phyloP scores from a whole-genome alignment of 2,113 vertebrate species.

The Eulemur macaco region DNA sequence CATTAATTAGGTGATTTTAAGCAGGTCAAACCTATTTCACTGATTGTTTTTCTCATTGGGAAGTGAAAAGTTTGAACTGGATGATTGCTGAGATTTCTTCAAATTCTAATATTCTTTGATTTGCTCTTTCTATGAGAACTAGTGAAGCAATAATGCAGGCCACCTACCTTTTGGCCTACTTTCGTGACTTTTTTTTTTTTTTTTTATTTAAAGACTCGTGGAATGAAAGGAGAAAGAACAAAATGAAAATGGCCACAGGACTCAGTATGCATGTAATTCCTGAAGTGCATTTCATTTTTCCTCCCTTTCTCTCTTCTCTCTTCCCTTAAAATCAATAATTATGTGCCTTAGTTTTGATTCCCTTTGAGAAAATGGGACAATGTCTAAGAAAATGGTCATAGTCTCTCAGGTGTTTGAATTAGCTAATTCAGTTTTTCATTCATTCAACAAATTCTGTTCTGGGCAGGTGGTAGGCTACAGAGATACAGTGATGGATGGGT shows the following conservation, averaged over 20 bases:
- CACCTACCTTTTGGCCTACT: not conserved
- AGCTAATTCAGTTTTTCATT: not conserved
- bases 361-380: constrained; percentile 10
- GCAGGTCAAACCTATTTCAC: not conserved
- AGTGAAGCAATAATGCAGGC: not conserved
- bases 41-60: not conserved
- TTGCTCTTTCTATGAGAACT: not conserved
- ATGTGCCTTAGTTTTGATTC: not conserved
- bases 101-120: constrained; percentile 36
- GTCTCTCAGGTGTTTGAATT: not conserved
- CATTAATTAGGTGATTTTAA: constrained; percentile 24
- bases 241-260: not conserved
- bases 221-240: not conserved
- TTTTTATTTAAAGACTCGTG: not conserved
- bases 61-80: not conserved
- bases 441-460: not conserved
- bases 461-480: not conserved
- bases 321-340: not conserved
- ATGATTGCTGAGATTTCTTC: constrained; percentile 2
- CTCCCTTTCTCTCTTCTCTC: not conserved
- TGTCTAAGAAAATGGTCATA: not conserved
- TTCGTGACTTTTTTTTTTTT: not conserved
- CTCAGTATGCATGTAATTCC: not conserved
- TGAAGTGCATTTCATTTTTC: not conserved
- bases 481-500: not conserved